Base-by-base conservation (phyloP, 2,797 vertebrate genomes). In the Siniperca undulata region DNA sequence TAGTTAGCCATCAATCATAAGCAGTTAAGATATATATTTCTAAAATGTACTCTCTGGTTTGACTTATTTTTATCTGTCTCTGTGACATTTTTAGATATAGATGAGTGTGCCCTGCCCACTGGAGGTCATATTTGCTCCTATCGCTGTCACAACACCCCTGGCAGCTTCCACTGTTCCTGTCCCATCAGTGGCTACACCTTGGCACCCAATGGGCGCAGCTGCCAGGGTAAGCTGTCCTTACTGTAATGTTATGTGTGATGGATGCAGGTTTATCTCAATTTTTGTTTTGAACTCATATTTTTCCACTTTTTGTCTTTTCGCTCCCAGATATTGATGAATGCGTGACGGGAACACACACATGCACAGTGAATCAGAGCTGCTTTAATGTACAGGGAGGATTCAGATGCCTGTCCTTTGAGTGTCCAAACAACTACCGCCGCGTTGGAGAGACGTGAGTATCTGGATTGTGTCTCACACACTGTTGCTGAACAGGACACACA, bases 111-210 rank as follows among this genome's bases (percentile, higher is more conserved):
- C 27, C 94, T 99, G 82, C 98, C 98, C 71, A 98, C 97, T 0
- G 98, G 98, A 73, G 98, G 98, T 55, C 98, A 99, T 77, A 99
- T 99, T 90, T 99, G 99, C 81, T 96, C 98, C n/a, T 99, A 97
- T 87, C 97, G 97, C 73, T 99, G 99, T 75, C 90, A 97, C 93
- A 99, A 99, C 85, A 85, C 95, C 27, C 97, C 97, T 0, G 98
- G 98, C 5, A 99, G 98, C 90, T 99, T 99, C 95, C 97, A 97
- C 55, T 99, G 99, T 83, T 96, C 97, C 82, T 99, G 99, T 67
- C 99, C 98, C 0, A 52, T 91, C 0, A 90, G 22, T 0, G 98
- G 98, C 40, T 99, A 99, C 90, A 96, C 96, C 44, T 83, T 99
- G 86, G 96, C 97, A 1, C 73, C 96, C 75, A 99, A 98, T 0